Evolutionary conservation across 2,113 vertebrate genomes (phyloP).

Genomic region (Gnathonemus longibarbis): DNA sequence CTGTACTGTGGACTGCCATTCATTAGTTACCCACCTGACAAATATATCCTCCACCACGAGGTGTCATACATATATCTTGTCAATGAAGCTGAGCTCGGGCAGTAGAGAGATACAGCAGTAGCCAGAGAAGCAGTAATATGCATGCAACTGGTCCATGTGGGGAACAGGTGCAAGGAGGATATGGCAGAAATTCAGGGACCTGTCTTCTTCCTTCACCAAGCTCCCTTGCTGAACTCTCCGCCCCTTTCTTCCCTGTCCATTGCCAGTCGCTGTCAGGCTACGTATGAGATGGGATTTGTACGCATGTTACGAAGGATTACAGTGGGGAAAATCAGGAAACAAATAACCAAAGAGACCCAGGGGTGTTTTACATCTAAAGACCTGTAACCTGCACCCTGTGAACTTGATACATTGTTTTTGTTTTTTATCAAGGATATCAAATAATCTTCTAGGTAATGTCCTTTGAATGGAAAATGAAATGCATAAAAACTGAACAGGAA

Average conservation of each 20-base stretch:
- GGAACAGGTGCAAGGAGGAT: neutral
- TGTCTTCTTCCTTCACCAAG: neutral
- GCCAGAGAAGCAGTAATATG: neutral
- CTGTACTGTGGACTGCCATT: neutral
- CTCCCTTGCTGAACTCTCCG: neutral
- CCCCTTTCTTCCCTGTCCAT: neutral
- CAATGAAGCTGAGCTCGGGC: neutral
- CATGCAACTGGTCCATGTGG: neutral
- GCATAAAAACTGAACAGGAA: neutral
- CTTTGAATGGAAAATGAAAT: neutral
- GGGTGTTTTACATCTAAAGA: neutral
- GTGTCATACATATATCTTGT: neutral
- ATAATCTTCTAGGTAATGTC: neutral
- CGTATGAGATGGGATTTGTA: conserved; percentile 22
- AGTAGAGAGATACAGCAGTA: neutral
- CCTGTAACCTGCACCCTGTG: neutral
- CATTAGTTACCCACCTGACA: neutral
- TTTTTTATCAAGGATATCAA: neutral
- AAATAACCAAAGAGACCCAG: neutral
- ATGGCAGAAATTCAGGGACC: neutral
- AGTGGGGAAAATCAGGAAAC: neutral
- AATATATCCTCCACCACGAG: neutral
- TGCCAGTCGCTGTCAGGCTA: neutral
- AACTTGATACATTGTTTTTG: neutral
- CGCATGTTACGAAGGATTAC: conserved; percentile 3